Conservation (phyloP, 2,797 vertebrate genomes). For the Craterocephalus amniculus region DNA sequence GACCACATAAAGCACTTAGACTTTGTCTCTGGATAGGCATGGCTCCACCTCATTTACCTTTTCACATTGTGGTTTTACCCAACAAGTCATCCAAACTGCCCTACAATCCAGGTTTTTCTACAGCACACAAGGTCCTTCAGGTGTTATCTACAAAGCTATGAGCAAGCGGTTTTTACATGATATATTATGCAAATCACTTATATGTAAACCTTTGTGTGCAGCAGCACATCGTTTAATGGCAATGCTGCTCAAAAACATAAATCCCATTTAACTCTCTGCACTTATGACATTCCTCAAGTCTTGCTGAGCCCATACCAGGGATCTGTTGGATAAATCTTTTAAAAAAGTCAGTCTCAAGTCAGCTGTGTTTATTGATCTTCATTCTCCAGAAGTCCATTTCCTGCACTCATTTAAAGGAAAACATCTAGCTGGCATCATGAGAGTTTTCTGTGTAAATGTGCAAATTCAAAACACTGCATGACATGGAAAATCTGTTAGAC, state of each 20-base stretch:
- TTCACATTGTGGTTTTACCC: background rate
- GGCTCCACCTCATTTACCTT: slow-evolving; percentile 12
- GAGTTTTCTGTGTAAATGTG: slow-evolving; percentile 16
- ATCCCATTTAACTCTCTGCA: background rate
- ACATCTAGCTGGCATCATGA: background rate
- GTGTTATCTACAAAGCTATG: background rate
- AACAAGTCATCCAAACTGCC: background rate
- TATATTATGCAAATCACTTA: background rate
- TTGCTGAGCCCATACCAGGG: background rate
- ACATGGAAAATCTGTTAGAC: slow-evolving; percentile 26
- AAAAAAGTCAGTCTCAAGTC: background rate
- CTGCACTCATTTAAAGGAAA: too few species aligned
- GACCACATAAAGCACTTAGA: slow-evolving; percentile 3
- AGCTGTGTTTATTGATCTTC: background rate
- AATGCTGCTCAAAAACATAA: background rate
- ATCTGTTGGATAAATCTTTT: too few species aligned
- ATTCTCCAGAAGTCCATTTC: too few species aligned
- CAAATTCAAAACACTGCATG: slow-evolving; percentile 8
- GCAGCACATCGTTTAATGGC: background rate
- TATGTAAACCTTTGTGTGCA: background rate
- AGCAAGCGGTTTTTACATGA: background rate
- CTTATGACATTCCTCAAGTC: background rate
- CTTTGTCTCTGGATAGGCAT: background rate
- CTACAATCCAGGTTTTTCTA: background rate
- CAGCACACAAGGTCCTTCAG: background rate